Conservation (phyloP, 2,113 vertebrate species). For the Pitta sordida region DNA sequence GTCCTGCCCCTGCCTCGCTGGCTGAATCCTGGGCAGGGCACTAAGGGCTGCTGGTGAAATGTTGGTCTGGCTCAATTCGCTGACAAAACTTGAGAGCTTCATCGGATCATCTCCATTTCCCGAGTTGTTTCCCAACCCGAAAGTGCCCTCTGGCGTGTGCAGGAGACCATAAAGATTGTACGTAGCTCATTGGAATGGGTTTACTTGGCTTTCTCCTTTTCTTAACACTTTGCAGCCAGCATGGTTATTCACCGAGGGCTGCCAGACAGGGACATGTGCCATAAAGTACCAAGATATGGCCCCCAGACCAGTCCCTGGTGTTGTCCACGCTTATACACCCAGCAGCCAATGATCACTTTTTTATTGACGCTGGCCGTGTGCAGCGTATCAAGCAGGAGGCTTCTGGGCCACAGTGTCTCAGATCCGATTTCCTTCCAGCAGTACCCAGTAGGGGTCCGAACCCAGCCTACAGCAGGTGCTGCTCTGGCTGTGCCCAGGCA, state of each 20-base stretch:
- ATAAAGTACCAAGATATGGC: neutral
- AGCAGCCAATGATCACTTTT: neutral
- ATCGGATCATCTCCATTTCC: neutral
- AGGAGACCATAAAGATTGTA: neutral
- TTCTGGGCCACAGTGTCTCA: neutral
- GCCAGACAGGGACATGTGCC: neutral
- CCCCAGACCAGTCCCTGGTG: rapidly evolving
- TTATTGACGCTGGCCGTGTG: neutral
- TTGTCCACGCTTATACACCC: rapidly evolving
- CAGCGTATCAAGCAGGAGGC: neutral
- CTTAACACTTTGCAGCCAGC: neutral
- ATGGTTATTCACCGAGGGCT: rapidly evolving
- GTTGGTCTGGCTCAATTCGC: neutral
- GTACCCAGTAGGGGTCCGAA: neutral
- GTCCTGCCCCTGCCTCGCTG: neutral
- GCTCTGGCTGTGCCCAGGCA: neutral
- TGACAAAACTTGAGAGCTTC: neutral
- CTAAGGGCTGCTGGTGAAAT: neutral
- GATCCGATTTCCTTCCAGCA: neutral
- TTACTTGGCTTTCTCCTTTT: neutral
- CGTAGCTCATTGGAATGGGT: neutral
- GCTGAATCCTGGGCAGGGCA: neutral
- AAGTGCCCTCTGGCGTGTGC: constrained; percentile 14
- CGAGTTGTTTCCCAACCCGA: neutral
- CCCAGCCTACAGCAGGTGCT: neutral